Conservation (phyloP, 2,797 vertebrate genomes). For the Euthynnus affinis region DNA sequence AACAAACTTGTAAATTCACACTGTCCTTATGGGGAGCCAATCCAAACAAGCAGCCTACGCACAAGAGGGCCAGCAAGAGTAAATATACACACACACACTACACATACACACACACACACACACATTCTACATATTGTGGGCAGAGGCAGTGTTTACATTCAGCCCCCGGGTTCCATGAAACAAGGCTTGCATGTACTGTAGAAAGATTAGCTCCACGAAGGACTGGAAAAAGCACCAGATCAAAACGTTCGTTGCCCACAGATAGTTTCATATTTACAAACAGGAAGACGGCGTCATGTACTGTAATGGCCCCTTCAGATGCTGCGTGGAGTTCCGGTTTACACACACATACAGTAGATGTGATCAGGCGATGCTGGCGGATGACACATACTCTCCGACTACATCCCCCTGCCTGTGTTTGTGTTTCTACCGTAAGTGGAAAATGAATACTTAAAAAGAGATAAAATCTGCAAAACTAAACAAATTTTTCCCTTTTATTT, state of each 20-base stretch:
- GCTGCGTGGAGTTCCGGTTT: conserved; percentile 7
- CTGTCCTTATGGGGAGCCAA: conserved; percentile 52
- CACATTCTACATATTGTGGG: conserved; percentile 43
- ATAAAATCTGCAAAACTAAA: conserved; percentile 39
- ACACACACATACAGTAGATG: conserved; percentile 35
- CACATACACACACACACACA: conserved; percentile 27
- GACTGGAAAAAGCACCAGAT: conserved; percentile 39
- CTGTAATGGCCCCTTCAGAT: conserved; percentile 38
- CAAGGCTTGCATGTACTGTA: conserved; percentile 54
- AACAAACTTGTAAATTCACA: conserved; percentile 63
- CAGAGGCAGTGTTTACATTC: conserved; percentile 71
- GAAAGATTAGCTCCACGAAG: conserved; percentile 52
- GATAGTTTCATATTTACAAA: conserved; percentile 65
- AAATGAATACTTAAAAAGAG: conserved; percentile 22
- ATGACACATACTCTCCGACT: conserved; percentile 19
- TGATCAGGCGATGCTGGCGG: conserved; percentile 44
- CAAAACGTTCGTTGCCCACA: conserved; percentile 55
- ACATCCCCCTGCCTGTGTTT: conserved; percentile 9
- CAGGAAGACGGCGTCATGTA: conserved; percentile 56
- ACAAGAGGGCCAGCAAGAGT: conserved; percentile 28
- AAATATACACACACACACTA: conserved; percentile 50
- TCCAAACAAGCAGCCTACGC: conserved; percentile 68
- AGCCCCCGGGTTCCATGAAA: conserved; percentile 51
- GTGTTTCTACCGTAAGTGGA: background rate
- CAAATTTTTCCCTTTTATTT: conserved; percentile 33